Evolutionary conservation across 2,888 invertebrate species (phyloP).

Genomic region (Tupiocoris notatus): DNA sequence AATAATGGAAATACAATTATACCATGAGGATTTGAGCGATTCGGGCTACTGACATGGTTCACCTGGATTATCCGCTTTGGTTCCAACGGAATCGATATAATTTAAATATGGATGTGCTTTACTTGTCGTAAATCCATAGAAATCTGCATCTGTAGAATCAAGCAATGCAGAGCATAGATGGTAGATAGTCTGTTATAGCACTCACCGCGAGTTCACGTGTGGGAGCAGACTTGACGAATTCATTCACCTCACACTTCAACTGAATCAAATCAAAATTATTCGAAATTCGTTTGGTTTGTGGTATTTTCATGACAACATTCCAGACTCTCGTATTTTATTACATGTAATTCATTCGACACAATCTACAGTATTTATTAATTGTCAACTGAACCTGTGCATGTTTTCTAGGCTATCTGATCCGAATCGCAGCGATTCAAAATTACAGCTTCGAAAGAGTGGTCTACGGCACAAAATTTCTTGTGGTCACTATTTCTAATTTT

Average conservation of each 20-base stretch:
- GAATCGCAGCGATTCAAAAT: too few relatives aligned
- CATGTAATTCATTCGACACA: not conserved
- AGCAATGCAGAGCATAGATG: slow-evolving; percentile 35
- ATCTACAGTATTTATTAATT: not conserved
- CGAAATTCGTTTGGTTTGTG: not conserved
- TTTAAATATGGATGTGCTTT: slow-evolving; percentile 28
- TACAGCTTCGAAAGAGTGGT: too few relatives aligned
- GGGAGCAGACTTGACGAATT: slow-evolving; percentile 14
- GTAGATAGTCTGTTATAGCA: slow-evolving; percentile 29
- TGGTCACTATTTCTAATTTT: too few relatives aligned
- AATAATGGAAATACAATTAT: not conserved
- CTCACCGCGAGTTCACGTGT: slow-evolving; percentile 32
- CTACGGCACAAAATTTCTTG: too few relatives aligned
- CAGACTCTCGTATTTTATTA: not conserved
- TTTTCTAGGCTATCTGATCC: too few relatives aligned
- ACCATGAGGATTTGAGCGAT: not conserved
- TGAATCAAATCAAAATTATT: not conserved
- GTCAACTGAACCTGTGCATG: not conserved
- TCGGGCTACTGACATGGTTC: slow-evolving; percentile 8
- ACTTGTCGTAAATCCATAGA: slow-evolving; percentile 36
- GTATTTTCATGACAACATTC: not conserved
- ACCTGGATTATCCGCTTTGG: not conserved
- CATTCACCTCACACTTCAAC: not conserved
- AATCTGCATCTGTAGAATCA: slow-evolving; percentile 33
- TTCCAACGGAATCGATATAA: not conserved